Base-by-base conservation (phyloP, 1,140 invertebrate genomes). In the Cheumatopsyche charites region DNA sequence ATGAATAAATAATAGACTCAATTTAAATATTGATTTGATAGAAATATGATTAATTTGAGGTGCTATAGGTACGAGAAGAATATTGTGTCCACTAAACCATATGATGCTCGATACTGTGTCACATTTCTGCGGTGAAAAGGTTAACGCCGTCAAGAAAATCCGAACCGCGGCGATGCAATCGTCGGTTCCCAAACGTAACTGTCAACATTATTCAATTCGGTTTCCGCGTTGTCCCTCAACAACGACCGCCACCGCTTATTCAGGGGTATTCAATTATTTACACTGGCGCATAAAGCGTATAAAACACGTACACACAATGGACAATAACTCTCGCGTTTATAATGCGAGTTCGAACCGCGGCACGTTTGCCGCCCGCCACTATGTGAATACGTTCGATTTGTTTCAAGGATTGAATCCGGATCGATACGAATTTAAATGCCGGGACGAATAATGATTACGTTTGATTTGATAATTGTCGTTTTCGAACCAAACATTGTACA, bases 221-320 rank as follows among this genome's bases (percentile, higher is more conserved):
- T 58, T 58, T 58, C 55, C 55, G 55, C 11, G 55, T 58, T 26
- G 55, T 26, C 19, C 23, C 19, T 25, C 21, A 58, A 58, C 17
- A 19, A 36, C 29, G 9, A 36, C 29, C 29, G 29, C 29, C 29
- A 36, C 29, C 29, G 29, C 29, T 36, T 36, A 15, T 11, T 19
- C 55, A 58, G 55, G 55, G 55, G 55, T 58, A 58, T 58, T 58
- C 55, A 58, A 58, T 58, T 58, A 58, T 58, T 58, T 58, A 58
- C 55, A 58, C 55, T 26, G 29, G 55, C 2, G 7, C 55, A 58
- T 25, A 58, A 58, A 58, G 23, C 55, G 21, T 13, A 58, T 58
- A 58, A 58, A 26, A 25, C 55, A 23, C 21, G 55, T 25, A 58
- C 9, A 36, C 55, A 58, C 55, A 58, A 58, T 58, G 21, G 55